Percentiles rank a stretch among this genome's conserved stretches.
Conservation (phyloP, 2,797 vertebrate species). For the Channa striata region DNA sequence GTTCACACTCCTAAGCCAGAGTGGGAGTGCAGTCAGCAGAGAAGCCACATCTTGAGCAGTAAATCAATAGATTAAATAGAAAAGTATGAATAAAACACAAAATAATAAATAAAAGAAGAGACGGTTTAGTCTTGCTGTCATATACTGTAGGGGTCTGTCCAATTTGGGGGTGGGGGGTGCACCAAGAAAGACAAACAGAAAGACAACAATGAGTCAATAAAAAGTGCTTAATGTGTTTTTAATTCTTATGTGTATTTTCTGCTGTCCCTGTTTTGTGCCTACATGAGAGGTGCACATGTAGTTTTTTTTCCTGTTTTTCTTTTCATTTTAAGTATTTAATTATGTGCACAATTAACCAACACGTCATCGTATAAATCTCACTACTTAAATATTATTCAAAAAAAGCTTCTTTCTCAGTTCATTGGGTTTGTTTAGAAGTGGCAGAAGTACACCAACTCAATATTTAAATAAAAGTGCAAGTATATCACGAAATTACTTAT, state of each 20-base stretch:
- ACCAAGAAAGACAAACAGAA: constrained; percentile 21
- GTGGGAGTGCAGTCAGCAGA: constrained; percentile 61
- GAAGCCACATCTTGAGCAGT: constrained; percentile 64
- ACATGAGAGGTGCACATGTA: too few relatives aligned
- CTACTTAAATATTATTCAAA: too few relatives aligned
- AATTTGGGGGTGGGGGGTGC: constrained; percentile 13
- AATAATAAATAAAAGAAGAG: constrained; percentile 78
- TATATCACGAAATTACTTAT: too few relatives aligned
- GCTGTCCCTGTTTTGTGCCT: not conserved
- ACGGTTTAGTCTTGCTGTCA: constrained; percentile 63
- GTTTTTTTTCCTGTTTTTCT: too few relatives aligned
- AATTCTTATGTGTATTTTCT: not conserved
- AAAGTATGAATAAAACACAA: constrained; percentile 80
- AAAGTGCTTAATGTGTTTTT: constrained; percentile 27
- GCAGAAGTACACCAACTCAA: too few relatives aligned
- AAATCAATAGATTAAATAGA: constrained; percentile 83
- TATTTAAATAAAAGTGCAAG: too few relatives aligned
- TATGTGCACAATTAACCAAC: too few relatives aligned
- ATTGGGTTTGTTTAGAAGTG: too few relatives aligned
- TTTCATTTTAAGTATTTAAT: not conserved
- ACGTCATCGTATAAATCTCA: too few relatives aligned
- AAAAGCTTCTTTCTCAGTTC: too few relatives aligned
- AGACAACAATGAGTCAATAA: constrained; percentile 27
- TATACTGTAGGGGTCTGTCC: constrained; percentile 30
- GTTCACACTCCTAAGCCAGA: constrained; percentile 71